Evolutionary conservation across 1,140 invertebrate genomes (phyloP).

Genomic region (Macrocentrus cingulum): DNA sequence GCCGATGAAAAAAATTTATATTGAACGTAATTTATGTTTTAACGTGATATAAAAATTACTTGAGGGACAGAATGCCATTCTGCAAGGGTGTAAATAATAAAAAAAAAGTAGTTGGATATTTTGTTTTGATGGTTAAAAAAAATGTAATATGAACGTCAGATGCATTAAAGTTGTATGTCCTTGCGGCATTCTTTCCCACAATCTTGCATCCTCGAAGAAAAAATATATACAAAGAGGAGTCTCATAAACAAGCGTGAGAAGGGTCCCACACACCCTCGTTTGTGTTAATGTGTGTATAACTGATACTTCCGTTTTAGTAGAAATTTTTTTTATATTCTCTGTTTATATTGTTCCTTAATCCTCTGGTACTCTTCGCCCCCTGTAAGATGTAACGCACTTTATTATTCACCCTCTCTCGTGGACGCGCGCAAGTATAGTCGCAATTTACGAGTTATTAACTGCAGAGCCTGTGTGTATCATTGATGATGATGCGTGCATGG

Average conservation of each 20-base stretch:
- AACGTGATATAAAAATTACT: no score
- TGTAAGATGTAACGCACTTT: neutral
- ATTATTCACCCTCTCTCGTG: neutral
- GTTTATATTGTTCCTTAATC: no score
- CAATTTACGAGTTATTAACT: no score
- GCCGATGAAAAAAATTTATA: no score
- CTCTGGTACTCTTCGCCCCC: neutral
- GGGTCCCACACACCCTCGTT: conserved; percentile 1
- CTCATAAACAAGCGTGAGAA: conserved; percentile 15
- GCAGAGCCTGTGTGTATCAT: no score
- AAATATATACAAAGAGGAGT: conserved; percentile 9
- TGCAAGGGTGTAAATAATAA: no score
- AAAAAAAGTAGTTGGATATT: no score
- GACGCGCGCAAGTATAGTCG: neutral
- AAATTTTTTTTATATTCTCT: no score
- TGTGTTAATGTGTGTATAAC: neutral
- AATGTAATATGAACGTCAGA: neutral
- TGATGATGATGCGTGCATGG: no score
- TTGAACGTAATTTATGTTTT: no score
- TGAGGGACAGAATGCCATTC: no score
- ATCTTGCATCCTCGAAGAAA: conserved; percentile 7
- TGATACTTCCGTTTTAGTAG: neutral
- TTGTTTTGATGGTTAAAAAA: no score
- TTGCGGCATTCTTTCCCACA: conserved; percentile 15
- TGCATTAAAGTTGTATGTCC: neutral